These are phyloP conservation scores for Polyploca ridens DNA, from an alignment of 2,888 invertebrate species.

Conservation along the genomic window DNA sequence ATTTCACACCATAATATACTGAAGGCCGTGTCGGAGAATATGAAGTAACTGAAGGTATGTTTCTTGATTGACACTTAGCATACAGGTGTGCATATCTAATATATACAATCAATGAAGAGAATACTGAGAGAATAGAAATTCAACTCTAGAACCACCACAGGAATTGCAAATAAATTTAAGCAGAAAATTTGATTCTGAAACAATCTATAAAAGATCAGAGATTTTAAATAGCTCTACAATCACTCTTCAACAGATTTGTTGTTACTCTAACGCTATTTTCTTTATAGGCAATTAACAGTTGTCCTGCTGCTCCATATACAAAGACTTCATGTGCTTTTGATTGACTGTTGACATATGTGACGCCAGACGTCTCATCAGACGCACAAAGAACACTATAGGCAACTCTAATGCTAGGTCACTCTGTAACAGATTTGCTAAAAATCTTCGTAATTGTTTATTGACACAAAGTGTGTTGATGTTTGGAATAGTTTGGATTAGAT, in stretches of 20 bases:
- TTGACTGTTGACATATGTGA: conserved; percentile 69
- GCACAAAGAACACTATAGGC: background rate
- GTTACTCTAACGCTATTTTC: conserved; percentile 45
- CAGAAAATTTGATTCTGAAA: background rate
- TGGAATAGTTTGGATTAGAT: conserved; percentile 23
- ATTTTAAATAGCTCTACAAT: background rate
- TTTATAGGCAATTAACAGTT: conserved; percentile 70
- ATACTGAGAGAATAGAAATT: background rate
- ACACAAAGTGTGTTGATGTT: conserved; percentile 19
- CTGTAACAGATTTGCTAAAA: background rate
- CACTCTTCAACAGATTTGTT: background rate
- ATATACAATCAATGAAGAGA: background rate
- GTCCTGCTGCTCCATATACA: conserved; percentile 48
- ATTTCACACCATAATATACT: conserved; percentile 47
- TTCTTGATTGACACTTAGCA: conserved; percentile 14
- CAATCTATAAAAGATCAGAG: background rate
- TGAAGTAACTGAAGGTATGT: conserved; percentile 21
- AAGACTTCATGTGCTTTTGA: conserved; percentile 61
- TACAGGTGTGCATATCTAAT: conserved; percentile 16
- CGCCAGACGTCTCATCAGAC: conserved; percentile 36
- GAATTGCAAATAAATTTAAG: background rate
- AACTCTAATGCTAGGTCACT: background rate
- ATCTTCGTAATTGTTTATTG: conserved; percentile 6
- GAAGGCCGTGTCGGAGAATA: conserved; percentile 35
- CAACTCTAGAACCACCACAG: background rate